Evolutionary conservation across 2,113 vertebrate species (phyloP), one percentile per base, ranked within the genome.

Genomic region (Chloroceryle aenea): DNA sequence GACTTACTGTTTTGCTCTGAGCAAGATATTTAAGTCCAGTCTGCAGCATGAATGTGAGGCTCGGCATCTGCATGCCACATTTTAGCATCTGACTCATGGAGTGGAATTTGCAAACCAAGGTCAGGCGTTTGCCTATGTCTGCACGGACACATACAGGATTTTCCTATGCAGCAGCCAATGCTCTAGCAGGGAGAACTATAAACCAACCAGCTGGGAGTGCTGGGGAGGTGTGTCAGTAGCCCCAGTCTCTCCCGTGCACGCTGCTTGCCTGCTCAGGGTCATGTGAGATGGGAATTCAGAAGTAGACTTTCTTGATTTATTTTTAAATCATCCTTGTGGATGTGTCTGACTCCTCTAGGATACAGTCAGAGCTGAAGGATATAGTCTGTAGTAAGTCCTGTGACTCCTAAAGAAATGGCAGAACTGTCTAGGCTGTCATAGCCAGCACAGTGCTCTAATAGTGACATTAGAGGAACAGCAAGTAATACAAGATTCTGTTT

Each of bases 61-160:
- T 92, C 88, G 92, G 83, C 55, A 45, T 92, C 85, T 58, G 53
- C 19, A 19, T 62, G 79, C 50, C 38, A 55, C 7, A 0, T 32
- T 94, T 90, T 96, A 94, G 92, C 38, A 38, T 92, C 86, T 97
- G 95, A 97, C 91, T 96, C 96, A 95, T 30, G 45, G 50, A 90
- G n/a, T 67, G 86, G 90, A 88, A 95, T 92, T 86, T 95, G 64
- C 76, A 74, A 67, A 93, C 56, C 61, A 50, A 88, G 86, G 73
- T 96, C 86, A 95, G 90, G 83, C 93, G 73, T 87, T 91, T 82
- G 90, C 55, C 30, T 93, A 0, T 71, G 69, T 59, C 56, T 83
- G 66, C 27, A 7, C 17, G 72, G 68, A 58, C 4, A 2, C 61
- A 75, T 25, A 23, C 12, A 66, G 87, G 74, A 52, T 27, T 90